These are phyloP conservation scores for Centropristis striata DNA, from an alignment of 2,113 vertebrate species.

Conservation along the genomic window DNA sequence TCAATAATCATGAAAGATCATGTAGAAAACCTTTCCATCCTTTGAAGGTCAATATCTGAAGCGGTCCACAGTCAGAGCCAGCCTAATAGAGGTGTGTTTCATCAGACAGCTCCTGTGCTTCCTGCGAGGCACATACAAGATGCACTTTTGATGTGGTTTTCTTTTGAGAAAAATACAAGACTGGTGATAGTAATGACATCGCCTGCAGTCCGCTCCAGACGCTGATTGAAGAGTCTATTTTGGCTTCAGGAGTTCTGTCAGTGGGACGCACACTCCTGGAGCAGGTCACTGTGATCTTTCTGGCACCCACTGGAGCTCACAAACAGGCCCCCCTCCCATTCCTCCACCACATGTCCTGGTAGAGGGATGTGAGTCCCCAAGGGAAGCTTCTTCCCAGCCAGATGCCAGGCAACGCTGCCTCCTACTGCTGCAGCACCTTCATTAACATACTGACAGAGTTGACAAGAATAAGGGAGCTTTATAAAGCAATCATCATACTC, in stretches of 20 bases:
- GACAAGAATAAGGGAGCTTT: slow-evolving; percentile 55
- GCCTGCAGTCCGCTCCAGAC: slow-evolving; percentile 60
- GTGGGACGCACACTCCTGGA: slow-evolving; percentile 58
- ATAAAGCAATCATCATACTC: slow-evolving; percentile 59
- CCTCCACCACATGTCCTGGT: slow-evolving; percentile 55
- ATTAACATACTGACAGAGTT: slow-evolving; percentile 69
- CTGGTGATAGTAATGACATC: slow-evolving; percentile 72
- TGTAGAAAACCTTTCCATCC: slow-evolving; percentile 33
- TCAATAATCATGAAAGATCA: slow-evolving; percentile 55
- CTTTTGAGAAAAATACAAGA: slow-evolving; percentile 75
- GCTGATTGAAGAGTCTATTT: slow-evolving; percentile 76
- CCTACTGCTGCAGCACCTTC: slow-evolving; percentile 55
- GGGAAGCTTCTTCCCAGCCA: slow-evolving; percentile 60
- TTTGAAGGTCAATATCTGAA: slow-evolving; percentile 67
- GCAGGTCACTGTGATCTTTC: slow-evolving; percentile 80
- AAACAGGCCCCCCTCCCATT: slow-evolving; percentile 53
- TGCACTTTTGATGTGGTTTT: slow-evolving; percentile 75
- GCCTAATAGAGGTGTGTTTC: slow-evolving; percentile 70
- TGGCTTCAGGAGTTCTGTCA: slow-evolving; percentile 75
- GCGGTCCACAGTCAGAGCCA: slow-evolving; percentile 40
- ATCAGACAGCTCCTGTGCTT: slow-evolving; percentile 63
- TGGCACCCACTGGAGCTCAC: slow-evolving; percentile 62
- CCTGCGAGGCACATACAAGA: slow-evolving; percentile 71
- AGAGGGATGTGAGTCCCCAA: slow-evolving; percentile 53
- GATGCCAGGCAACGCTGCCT: slow-evolving; percentile 55